Base-by-base conservation (phyloP, 2,797 vertebrate species). In the Danio tinwini region DNA sequence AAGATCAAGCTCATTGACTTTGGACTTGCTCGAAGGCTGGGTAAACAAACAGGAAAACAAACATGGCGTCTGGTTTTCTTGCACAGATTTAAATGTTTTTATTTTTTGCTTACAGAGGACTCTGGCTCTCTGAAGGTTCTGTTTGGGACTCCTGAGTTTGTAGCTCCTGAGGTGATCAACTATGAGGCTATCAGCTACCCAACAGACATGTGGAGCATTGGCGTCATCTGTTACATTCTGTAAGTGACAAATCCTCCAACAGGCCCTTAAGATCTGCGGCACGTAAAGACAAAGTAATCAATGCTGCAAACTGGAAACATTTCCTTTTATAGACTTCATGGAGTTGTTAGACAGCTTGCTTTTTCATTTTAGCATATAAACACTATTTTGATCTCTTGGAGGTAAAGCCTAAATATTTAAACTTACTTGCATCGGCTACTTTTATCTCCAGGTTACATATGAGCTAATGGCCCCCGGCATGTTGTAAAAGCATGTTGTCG, bases 141-240 rank as follows among this genome's bases (percentile, higher is more conserved):
- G 84, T 99, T 99, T 81, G 98, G 98, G 74, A 99, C 98, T 59
- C 98, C 98, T 0, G 98, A 99, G 88, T 99, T 99, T 81, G 98
- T 99, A 85, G 98, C 98, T 63, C 98, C 98, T 42, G 98, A 99
- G 84, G 98, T 99, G 77, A 99, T 99, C 87, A 99, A 99, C 90
- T 99, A 99, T n/a, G 98, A 99, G 84, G 94, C 94, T 64, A 99
- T 99, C 83, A 91, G 97, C 82, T 97, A 97, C 0, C 94, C 96
- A 80, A 99, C 98, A 0, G 98, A 99, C 88, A 98, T 99, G 98
- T 99, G 98, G 98, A 99, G 98, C 84, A 99, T 99, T 68, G 98
- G 98, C 68, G 98, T 99, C 86, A 99, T 99, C 94, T 99, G 98
- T 88, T 99, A 99, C 65, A 99, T 99, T 79, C 93, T 99, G 98